phyloP scores from a whole-genome alignment of 2,888 invertebrate species.

The Stictocephala bisonia region DNA sequence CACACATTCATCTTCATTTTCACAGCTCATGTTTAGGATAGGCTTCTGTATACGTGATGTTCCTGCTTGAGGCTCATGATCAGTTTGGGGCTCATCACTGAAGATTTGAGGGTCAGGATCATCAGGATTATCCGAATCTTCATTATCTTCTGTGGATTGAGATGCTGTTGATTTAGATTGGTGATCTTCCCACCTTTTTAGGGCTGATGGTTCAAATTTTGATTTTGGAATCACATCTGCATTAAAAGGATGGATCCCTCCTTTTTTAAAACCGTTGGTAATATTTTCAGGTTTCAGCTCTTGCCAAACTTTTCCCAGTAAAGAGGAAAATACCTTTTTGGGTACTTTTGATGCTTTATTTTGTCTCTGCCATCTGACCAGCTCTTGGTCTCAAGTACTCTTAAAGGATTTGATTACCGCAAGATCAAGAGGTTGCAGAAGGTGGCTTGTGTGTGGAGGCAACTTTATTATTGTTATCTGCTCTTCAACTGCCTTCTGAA shows the following conservation, averaged over 20 bases:
- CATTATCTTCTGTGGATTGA: too few species aligned
- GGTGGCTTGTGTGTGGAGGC: conserved; percentile 58
- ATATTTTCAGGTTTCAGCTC: conserved; percentile 54
- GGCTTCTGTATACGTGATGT: not conserved
- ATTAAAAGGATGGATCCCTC: conserved; percentile 58
- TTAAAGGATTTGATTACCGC: conserved; percentile 59
- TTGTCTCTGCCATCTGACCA: conserved; percentile 58
- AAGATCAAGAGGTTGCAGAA: conserved; percentile 59
- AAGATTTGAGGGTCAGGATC: too few species aligned
- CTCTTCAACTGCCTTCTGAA: conserved; percentile 54
- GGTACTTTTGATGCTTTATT: conserved; percentile 54
- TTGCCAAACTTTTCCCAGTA: conserved; percentile 56
- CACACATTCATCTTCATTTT: not conserved
- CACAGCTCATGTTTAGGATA: not conserved
- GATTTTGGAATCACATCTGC: conserved; percentile 46
- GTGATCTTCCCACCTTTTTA: conserved; percentile 12
- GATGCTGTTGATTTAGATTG: too few species aligned
- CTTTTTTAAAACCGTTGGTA: conserved; percentile 57
- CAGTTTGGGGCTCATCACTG: not conserved
- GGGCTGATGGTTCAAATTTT: conserved; percentile 38
- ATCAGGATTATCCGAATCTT: too few species aligned
- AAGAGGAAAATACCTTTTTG: conserved; percentile 56
- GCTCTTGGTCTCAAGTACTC: conserved; percentile 54
- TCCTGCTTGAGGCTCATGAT: not conserved
- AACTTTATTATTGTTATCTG: conserved; percentile 59